Conservation (phyloP, 2,113 vertebrate species). For the Thunnus thynnus region DNA sequence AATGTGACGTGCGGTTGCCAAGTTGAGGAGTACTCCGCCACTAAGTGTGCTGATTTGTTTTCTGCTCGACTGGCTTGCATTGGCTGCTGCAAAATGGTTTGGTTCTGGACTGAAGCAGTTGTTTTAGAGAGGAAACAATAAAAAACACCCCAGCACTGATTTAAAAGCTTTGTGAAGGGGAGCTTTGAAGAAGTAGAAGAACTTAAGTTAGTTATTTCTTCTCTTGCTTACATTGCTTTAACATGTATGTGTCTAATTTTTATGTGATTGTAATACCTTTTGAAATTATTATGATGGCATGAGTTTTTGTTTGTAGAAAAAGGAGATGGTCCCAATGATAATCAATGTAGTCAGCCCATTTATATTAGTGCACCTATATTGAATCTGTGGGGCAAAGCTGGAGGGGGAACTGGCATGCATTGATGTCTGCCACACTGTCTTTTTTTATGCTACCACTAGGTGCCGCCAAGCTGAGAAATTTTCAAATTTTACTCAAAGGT, state of each 20-base stretch:
- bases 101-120: constrained; percentile 54
- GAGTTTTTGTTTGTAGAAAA: constrained; percentile 3
- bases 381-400: not conserved
- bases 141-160: constrained; percentile 34
- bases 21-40: constrained; percentile 60
- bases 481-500: not conserved
- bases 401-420: not conserved
- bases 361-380: not conserved
- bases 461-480: not conserved
- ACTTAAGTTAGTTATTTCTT: not conserved
- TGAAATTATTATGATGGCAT: not conserved
- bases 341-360: constrained; percentile 14
- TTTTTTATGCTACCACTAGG: not conserved
- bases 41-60: constrained; percentile 74
- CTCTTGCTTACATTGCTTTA: not conserved
- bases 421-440: not conserved
- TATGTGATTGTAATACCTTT: not conserved
- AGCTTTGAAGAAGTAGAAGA: constrained; percentile 20
- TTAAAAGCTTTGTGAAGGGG: constrained; percentile 25
- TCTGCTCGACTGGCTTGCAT: constrained; percentile 66
- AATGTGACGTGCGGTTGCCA: constrained; percentile 75
- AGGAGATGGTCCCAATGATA: constrained; percentile 11
- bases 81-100: constrained; percentile 57
- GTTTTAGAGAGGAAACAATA: constrained; percentile 43
- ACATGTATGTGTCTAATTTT: not conserved